Base-by-base conservation (phyloP, 2,888 invertebrate species). In the Mythimna loreyi region DNA sequence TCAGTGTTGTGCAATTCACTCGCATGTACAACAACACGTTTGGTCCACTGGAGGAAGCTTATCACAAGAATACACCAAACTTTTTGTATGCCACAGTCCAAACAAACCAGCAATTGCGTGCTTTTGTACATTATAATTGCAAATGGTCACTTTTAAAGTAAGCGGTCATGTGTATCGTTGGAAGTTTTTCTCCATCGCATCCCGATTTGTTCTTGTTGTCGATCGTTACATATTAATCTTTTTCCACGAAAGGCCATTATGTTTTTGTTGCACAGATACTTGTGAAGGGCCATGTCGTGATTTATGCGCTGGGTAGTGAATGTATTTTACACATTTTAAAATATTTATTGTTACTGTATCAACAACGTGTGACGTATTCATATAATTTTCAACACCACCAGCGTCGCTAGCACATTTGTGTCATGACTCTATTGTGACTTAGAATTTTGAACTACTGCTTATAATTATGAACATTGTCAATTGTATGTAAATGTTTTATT, bases 1-100 rank as follows among this genome's bases (percentile, higher is more conserved):
- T 89, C 86, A 89, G 82, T 81, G 74, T 91, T 92, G 86, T 86
- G 89, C 85, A 93, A 93, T 80, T 55, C 69, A 67, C 63, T 70
- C 63, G 61, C 16, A 47, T 40, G 30, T 43, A 65, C 70, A 70
- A 43, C 36, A 60, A 21, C 50, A 21, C 58, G 67, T 63, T 63
- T 60, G 53, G 55, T 64, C 55, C 71, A 58, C 63, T 67, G 50
- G 53, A 71, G 67, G 72, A 57, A 75, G 66, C 76, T 80, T 68
- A 81, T 78, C 66, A 82, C 62, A 60, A 75, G 72, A 78, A 70
- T 73, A 66, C 63, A 57, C 33, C 23, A 64, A 40, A 28, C 55
- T 75, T 80, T 72, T 73, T 82, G 36, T 73, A 55, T 21, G 49
- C 45, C 47, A 25, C 69, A 47, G 74, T 83, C 57, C 68, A 80